Conservation (phyloP, 30 jellyfish, hydroid and myxozoan genomes). For the Mastigias papua region DNA sequence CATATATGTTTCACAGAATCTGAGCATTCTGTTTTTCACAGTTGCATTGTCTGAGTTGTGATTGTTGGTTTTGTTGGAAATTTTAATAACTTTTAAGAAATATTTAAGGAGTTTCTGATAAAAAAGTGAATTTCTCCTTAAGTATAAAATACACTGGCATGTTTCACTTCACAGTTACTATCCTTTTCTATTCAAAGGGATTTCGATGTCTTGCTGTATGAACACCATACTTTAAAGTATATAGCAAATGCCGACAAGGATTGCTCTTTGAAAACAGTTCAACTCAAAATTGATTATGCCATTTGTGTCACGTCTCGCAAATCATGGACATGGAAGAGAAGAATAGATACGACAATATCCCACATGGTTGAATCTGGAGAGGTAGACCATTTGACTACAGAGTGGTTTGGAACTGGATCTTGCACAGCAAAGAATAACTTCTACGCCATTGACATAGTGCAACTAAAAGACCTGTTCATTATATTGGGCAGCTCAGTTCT, state of each 20-base stretch:
- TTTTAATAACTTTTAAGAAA: too few relatives aligned
- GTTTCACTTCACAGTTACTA: too few relatives aligned
- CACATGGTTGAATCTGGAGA: slow-evolving; percentile 24
- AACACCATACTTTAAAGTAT: slow-evolving; percentile 15
- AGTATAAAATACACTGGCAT: too few relatives aligned
- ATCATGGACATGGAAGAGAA: slow-evolving; percentile 27
- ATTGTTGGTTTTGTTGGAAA: too few relatives aligned
- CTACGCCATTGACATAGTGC: not conserved
- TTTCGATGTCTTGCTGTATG: slow-evolving; percentile 31
- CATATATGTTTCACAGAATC: too few relatives aligned
- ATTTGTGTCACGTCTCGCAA: not conserved
- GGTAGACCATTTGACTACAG: not conserved
- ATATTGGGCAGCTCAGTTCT: not conserved
- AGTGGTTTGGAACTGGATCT: slow-evolving; percentile 1
- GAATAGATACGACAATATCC: slow-evolving; percentile 13
- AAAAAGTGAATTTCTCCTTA: too few relatives aligned
- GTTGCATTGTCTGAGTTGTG: too few relatives aligned
- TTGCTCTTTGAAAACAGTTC: slow-evolving; percentile 39
- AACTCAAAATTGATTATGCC: not conserved
- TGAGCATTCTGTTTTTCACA: too few relatives aligned
- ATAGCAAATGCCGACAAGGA: slow-evolving; percentile 32
- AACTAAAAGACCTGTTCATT: slow-evolving; percentile 20
- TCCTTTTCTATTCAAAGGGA: slow-evolving; percentile 28
- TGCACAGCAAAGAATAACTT: not conserved
- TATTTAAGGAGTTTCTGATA: too few relatives aligned